Conservation (phyloP, 2,113 vertebrate genomes). For the Neomonachus schauinslandi region DNA sequence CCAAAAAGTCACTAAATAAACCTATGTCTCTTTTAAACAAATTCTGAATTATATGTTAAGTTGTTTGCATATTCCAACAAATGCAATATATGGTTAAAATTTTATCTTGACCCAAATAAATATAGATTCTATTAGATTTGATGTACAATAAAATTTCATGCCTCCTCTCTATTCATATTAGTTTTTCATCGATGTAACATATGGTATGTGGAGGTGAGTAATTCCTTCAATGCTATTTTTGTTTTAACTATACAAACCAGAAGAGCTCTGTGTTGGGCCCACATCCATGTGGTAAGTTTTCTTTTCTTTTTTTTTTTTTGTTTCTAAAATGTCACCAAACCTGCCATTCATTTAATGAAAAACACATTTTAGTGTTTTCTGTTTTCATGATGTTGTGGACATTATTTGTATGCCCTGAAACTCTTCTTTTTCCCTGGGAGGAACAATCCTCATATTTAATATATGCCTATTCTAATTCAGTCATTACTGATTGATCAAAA, state of each 20-base stretch:
- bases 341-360: conserved; percentile 10
- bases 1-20: not conserved
- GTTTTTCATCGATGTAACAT: conserved; percentile 26
- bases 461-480: not conserved
- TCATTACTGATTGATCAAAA: not conserved
- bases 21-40: not conserved
- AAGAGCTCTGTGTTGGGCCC: conserved; percentile 43
- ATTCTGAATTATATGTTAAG: not conserved
- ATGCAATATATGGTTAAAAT: not conserved
- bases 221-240: conserved; percentile 70
- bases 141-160: conserved; percentile 8
- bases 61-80: not conserved
- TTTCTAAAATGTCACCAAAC: not conserved
- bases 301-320: not conserved
- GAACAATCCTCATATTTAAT: not conserved
- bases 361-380: not conserved
- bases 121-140: not conserved
- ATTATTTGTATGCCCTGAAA: not conserved
- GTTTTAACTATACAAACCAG: conserved; percentile 48
- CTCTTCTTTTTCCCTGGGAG: not conserved
- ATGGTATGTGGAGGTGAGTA: conserved; percentile 75
- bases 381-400: not conserved
- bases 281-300: conserved; percentile 43
- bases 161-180: not conserved
- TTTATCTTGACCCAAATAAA: conserved; percentile 49